Base-by-base conservation (phyloP, 30 jellyfish, hydroid and myxozoan genomes). In the Aurelia sp. region DNA sequence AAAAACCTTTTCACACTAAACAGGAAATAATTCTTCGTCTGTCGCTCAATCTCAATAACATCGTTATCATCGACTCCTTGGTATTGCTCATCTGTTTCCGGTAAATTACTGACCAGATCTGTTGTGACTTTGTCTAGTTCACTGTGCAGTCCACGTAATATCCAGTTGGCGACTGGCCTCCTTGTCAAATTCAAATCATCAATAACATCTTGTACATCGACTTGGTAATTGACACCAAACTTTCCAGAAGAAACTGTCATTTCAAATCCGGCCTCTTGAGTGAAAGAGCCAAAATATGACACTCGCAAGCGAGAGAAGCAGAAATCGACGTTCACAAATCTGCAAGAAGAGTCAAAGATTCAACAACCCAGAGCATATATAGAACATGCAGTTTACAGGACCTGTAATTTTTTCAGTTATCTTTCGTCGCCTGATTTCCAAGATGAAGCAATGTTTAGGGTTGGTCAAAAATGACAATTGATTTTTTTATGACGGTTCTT, bases 91-190 rank as follows among this genome's bases (percentile, higher is more conserved):
- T 51, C 84, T 13, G 82, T 30, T 3, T 70, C 85, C 11, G 91
- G 85, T 44, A 70, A 59, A 53, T 84, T 59, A 52, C 89, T 76
- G 44, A 94, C 30, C 84, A 94, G 66, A 48, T 72, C 76, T 1
- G 94, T 84, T 27, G 89, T 78, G 31, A 83, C 93, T 48, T 89
- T 89, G 17, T 94, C 97, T 18, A 88, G 83, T 57, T 78, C 88
- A 74, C 97, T 87, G 51, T 87, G 92, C 50, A 94, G 78, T 12
- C 96, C 97, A n/a, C 97, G 82, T 60, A 94, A 59, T 23, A 94
- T 94, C 99, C 99, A 94, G 44, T 94, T 78, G 21, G 97, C 97
- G 20, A 94, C 93, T 2, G 99, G 97, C 63, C 99, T 75, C 69
- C 97, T 76, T 17, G 62, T 85, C 75, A 94, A 79, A 47, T 76